Conservation (phyloP, 2,113 vertebrate species). For the Gymnarchus niloticus region DNA sequence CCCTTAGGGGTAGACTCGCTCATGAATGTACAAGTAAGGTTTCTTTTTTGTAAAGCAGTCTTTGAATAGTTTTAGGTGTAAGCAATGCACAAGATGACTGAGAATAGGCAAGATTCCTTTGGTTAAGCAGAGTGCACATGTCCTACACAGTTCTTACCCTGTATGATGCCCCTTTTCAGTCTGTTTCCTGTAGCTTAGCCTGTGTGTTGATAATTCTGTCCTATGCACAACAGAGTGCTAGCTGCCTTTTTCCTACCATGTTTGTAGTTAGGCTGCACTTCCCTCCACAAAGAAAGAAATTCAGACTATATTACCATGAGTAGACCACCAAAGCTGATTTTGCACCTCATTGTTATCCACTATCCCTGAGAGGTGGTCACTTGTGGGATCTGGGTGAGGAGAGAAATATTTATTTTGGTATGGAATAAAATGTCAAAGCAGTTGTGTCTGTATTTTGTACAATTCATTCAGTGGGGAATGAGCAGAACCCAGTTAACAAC, state of each 20-base stretch:
- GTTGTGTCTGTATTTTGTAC: neutral
- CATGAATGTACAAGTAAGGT: neutral
- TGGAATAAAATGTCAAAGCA: slow-evolving; percentile 15
- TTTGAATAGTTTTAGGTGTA: neutral
- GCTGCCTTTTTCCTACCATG: too few relatives aligned
- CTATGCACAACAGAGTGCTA: too few relatives aligned
- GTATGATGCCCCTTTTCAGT: too few relatives aligned
- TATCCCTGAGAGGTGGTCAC: slow-evolving; percentile 3
- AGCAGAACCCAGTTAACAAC: neutral
- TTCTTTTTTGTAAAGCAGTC: neutral
- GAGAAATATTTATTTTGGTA: slow-evolving; percentile 20
- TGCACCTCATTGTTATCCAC: slow-evolving; percentile 8
- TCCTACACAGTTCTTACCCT: too few relatives aligned
- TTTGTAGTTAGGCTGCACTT: too few relatives aligned
- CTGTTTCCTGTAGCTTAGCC: too few relatives aligned
- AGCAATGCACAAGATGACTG: too few relatives aligned
- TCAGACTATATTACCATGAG: neutral
- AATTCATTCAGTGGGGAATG: neutral
- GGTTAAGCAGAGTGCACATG: too few relatives aligned
- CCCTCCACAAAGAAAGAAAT: too few relatives aligned
- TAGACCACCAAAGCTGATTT: neutral
- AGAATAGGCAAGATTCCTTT: too few relatives aligned
- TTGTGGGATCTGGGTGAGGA: slow-evolving; percentile 2
- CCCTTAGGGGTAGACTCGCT: slow-evolving; percentile 2
- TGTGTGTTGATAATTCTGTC: too few relatives aligned